phyloP scores from a whole-genome alignment of 2,113 vertebrate species.

The Rhadina sibilatrix region DNA sequence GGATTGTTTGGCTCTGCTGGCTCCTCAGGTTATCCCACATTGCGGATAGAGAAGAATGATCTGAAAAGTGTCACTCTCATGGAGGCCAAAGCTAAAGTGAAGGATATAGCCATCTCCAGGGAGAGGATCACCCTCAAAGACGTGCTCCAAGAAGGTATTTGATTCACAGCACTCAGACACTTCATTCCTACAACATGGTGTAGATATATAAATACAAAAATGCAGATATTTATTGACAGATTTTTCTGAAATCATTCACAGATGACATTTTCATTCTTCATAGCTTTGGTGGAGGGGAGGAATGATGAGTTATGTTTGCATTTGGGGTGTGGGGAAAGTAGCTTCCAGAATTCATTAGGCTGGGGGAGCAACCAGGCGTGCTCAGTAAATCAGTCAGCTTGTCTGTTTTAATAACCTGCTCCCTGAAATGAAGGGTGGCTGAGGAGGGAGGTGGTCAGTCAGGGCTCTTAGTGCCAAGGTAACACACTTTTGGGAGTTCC shows the following conservation, averaged over 20 bases:
- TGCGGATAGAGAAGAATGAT: constrained; percentile 99
- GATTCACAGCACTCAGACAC: not conserved
- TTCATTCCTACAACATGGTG: not conserved
- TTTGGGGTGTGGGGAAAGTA: not conserved
- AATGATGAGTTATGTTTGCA: not conserved
- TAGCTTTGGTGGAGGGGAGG: not conserved
- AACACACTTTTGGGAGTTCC: not conserved
- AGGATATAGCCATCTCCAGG: constrained; percentile 95
- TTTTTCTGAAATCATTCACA: not conserved
- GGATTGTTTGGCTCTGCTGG: constrained; percentile 82
- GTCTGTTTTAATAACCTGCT: not conserved
- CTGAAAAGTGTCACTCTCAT: constrained; percentile 91
- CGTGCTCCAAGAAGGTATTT: constrained; percentile 93
- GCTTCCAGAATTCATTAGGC: not conserved
- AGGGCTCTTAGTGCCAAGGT: not conserved
- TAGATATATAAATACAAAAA: not conserved
- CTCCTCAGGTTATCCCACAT: constrained; percentile 90
- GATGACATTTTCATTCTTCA: not conserved
- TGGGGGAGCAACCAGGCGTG: accelerated
- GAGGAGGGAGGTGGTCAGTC: not conserved
- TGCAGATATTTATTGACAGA: not conserved
- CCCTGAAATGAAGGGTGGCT: not conserved
- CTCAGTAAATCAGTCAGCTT: not conserved
- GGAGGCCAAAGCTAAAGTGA: constrained; percentile 97
- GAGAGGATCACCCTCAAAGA: constrained; percentile 94